These are phyloP conservation scores for Orussus abietinus DNA, from an alignment of 1,140 invertebrate species.

Conservation along the genomic window DNA sequence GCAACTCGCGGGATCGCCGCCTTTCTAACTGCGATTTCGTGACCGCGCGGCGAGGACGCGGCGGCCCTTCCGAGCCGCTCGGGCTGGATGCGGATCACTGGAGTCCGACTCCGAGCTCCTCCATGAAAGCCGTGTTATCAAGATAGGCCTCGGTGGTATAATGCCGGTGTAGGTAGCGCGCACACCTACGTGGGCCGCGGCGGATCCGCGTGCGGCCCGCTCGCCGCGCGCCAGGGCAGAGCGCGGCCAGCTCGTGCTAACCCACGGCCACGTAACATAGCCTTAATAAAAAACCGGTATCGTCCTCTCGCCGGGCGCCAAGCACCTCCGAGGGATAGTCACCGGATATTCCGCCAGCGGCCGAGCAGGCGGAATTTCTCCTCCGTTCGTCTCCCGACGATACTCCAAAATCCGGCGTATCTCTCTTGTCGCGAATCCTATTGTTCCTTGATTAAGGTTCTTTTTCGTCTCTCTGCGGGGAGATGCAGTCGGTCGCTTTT, in stretches of 20 bases:
- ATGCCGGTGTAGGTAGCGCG: conserved; percentile 34
- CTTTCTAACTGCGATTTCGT: too few species aligned
- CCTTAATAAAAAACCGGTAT: conserved; percentile 38
- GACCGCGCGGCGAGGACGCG: neutral
- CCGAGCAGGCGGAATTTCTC: too few species aligned
- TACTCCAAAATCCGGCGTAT: too few species aligned
- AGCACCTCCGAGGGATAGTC: too few species aligned
- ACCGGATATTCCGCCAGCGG: too few species aligned
- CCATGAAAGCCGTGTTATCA: conserved; percentile 33
- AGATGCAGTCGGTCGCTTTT: too few species aligned
- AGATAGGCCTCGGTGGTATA: conserved; percentile 40
- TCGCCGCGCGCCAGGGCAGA: conserved; percentile 27
- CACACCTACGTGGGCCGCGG: conserved; percentile 11
- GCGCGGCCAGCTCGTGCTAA: conserved; percentile 36
- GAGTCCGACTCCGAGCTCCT: conserved; percentile 27
- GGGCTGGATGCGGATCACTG: conserved; percentile 36
- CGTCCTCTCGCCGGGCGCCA: conserved; percentile 23
- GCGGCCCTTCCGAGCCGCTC: conserved; percentile 1
- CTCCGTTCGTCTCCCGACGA: too few species aligned
- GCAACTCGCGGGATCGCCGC: too few species aligned
- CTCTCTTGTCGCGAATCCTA: too few species aligned
- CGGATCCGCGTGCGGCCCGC: neutral
- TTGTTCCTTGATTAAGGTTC: too few species aligned
- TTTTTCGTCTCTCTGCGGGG: too few species aligned
- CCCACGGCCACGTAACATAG: conserved; percentile 36